Evolutionary conservation across 2,888 invertebrate species (phyloP).

Genomic region (Carcina quercana): DNA sequence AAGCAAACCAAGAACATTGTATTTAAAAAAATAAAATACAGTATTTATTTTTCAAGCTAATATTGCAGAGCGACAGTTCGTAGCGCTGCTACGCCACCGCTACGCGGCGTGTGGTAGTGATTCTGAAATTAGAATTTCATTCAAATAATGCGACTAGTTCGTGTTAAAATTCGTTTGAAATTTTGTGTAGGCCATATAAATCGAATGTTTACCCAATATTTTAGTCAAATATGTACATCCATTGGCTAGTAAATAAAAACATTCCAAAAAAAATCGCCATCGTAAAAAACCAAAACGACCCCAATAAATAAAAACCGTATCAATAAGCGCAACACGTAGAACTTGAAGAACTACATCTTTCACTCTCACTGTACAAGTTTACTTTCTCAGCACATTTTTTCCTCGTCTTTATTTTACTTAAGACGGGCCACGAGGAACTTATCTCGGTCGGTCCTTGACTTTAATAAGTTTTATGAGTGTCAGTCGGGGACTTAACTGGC

Average conservation of each 20-base stretch:
- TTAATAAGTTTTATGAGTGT: constrained; percentile 75
- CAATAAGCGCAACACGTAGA: constrained; percentile 59
- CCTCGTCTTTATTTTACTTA: constrained; percentile 71
- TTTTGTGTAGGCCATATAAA: too few species aligned
- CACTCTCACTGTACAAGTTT: constrained; percentile 64
- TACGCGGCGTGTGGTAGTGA: not conserved
- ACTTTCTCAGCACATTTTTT: constrained; percentile 63
- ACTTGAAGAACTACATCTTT: constrained; percentile 33
- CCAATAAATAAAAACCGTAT: constrained; percentile 33
- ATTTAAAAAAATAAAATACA: too few species aligned
- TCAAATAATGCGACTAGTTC: too few species aligned
- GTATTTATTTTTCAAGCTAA: too few species aligned
- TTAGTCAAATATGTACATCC: too few species aligned
- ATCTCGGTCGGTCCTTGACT: constrained; percentile 73
- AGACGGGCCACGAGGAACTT: constrained; percentile 67
- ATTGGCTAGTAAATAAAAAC: too few species aligned
- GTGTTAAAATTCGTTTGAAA: too few species aligned
- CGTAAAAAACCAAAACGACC: constrained; percentile 17
- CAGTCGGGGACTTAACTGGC: constrained; percentile 69
- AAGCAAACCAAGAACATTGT: too few species aligned
- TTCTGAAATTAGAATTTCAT: too few species aligned
- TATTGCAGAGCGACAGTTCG: too few species aligned
- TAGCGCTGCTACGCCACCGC: constrained; percentile 2
- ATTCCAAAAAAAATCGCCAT: not conserved
- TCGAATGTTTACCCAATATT: too few species aligned